A percentile compares a stretch with the other conserved stretches of the same genome.
These are phyloP conservation scores for Heliangelus exortis DNA, from an alignment of 2,797 vertebrate genomes.

Conservation along the genomic window DNA sequence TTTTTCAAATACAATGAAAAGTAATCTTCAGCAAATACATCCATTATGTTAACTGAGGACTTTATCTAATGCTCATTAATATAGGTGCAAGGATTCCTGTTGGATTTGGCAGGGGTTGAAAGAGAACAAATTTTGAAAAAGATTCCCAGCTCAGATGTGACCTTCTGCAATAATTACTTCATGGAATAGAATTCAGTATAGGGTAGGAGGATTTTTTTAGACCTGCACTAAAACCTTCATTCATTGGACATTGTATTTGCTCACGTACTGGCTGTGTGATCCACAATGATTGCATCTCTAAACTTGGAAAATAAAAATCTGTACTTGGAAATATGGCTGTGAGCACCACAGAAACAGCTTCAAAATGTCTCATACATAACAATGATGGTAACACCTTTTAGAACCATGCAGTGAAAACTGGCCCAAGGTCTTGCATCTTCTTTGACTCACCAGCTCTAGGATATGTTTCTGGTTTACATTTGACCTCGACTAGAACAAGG, in stretches of 20 bases:
- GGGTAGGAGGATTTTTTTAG: not conserved
- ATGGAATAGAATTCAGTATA: not conserved
- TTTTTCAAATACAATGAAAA: not conserved
- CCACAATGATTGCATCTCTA: not conserved
- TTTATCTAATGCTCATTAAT: not conserved
- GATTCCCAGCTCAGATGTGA: not conserved
- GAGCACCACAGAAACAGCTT: not conserved
- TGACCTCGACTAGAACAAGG: not conserved
- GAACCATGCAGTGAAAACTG: not conserved
- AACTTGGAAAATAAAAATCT: not conserved
- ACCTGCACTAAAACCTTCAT: not conserved
- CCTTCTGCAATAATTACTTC: constrained; percentile 1
- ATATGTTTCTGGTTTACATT: not conserved
- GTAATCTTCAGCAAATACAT: not conserved
- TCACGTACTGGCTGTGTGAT: not conserved
- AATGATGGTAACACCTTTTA: not conserved
- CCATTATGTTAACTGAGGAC: not conserved
- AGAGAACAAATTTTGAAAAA: not conserved
- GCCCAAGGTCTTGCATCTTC: not conserved
- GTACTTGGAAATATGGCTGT: not conserved
- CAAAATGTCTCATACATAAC: not conserved
- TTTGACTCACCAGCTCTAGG: not conserved
- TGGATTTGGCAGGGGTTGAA: not conserved
- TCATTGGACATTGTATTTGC: not conserved
- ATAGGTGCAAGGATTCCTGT: not conserved